phyloP scores from a whole-genome alignment of 2,113 vertebrate genomes.

The Talpa occidentalis region DNA sequence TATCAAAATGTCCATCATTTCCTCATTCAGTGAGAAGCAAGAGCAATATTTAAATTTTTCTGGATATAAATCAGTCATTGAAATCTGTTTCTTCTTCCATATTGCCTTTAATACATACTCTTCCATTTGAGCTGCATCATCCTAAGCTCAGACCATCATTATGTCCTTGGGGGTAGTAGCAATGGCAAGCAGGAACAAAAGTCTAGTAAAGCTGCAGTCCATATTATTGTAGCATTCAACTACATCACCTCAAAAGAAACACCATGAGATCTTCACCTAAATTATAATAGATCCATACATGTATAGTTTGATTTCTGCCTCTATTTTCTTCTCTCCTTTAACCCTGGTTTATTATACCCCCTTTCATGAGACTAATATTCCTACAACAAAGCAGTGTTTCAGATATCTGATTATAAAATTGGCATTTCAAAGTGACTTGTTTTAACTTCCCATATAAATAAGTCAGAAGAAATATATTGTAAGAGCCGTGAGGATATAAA shows the following conservation, averaged over 20 bases:
- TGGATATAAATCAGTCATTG: not conserved
- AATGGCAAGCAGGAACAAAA: not conserved
- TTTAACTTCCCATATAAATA: not conserved
- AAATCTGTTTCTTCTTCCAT: not conserved
- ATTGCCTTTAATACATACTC: not conserved
- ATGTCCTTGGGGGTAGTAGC: not conserved
- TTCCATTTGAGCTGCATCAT: not conserved
- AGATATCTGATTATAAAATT: not conserved
- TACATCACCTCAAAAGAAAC: not conserved
- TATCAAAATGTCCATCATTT: slow-evolving; percentile 20
- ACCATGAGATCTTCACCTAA: not conserved
- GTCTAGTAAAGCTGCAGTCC: not conserved
- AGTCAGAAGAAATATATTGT: not conserved
- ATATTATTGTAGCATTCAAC: not conserved
- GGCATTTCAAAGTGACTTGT: not conserved
- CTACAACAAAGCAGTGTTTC: not conserved
- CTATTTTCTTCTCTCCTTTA: not conserved
- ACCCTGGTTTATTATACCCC: not conserved
- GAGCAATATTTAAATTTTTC: not conserved
- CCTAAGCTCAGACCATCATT: not conserved
- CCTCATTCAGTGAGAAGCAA: not conserved
- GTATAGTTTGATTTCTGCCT: not conserved
- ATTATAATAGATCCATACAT: not conserved
- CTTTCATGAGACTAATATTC: not conserved
- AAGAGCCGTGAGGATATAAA: not conserved